phyloP scores from a whole-genome alignment of 2,888 invertebrate genomes.

The Neoaliturus tenellus region DNA sequence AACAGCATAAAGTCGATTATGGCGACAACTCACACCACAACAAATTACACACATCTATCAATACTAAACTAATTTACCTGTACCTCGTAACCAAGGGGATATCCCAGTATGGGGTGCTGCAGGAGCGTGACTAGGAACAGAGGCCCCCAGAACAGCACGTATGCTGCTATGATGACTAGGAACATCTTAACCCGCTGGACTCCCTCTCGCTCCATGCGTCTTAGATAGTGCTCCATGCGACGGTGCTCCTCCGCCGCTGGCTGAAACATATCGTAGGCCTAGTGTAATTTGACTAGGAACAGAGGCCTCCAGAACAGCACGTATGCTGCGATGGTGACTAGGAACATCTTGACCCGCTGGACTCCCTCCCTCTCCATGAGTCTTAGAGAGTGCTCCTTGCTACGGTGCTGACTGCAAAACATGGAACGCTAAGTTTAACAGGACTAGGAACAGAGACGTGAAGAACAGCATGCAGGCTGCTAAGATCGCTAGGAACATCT shows the following conservation, averaged over 20 bases:
- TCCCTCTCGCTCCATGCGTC: slow-evolving; percentile 87
- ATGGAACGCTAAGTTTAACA: no score
- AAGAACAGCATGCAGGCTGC: slow-evolving; percentile 92
- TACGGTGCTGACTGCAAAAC: slow-evolving; percentile 76
- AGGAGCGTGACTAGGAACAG: slow-evolving; percentile 90
- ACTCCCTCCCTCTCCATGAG: slow-evolving; percentile 88
- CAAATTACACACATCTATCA: no score
- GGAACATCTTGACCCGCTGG: slow-evolving; percentile 89
- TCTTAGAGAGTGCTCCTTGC: slow-evolving; percentile 85
- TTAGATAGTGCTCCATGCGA: slow-evolving; percentile 85
- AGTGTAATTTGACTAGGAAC: no score
- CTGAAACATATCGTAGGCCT: slow-evolving; percentile 27
- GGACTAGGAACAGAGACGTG: slow-evolving; percentile 89
- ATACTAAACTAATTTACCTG: slow-evolving; percentile 56
- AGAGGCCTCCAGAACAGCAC: slow-evolving; percentile 94
- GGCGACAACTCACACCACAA: no score
- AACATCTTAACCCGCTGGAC: slow-evolving; percentile 91
- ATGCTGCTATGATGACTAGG: slow-evolving; percentile 88
- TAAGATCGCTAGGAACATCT: slow-evolving; percentile 91
- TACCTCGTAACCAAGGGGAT: slow-evolving; percentile 86
- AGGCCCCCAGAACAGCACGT: slow-evolving; percentile 94
- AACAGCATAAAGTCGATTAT: no score
- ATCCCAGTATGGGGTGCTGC: slow-evolving; percentile 84
- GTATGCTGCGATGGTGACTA: slow-evolving; percentile 89
- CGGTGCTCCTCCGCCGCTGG: slow-evolving; percentile 78